Base-by-base conservation (phyloP, 2,888 invertebrate genomes). In the Drosophila nigricruria region DNA sequence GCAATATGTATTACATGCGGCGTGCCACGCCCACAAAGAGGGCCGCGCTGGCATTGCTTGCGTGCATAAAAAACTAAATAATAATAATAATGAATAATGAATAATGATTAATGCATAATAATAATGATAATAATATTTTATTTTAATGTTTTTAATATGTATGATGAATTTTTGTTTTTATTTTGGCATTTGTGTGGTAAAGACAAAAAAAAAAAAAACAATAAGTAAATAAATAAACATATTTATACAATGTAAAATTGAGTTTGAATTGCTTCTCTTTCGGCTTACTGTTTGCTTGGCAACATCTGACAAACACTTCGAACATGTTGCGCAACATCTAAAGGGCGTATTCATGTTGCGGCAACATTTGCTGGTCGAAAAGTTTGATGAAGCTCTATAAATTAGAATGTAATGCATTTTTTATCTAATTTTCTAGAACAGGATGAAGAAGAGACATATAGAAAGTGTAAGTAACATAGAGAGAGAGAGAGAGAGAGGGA, bases 171-270 rank as follows among this genome's bases (percentile, higher is more conserved):
- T 66, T 79, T 70, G 42, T 65, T 79, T 79, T 71, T 66, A 57
- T 70, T 79, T 73, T 64, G 78, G 79, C 79, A 81, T 74, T 70
- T 81, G 64, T 80, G 77, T 80, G 77, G 77, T 77, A 88, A 82
- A 85, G 69, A 89, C 86, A 66, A 30, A 12, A 32, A 79, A 77
- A 68, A 66, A 30, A 12, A 32, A 79, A 77, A 68, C 74, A 82
- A 77, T 88, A 88, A 89, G 88, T 89, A 88, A 85, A 73, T 77
- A 84, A 88, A 89, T 87, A 63, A 80, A 89, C 73, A 82, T 84
- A 84, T 84, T 84, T 84, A 84, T 84, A 88, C 77, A 88, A 89
- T 88, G 88, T 88, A 87, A 72, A 43, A 49, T 30, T 0, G 18
- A n/a, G 23, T 16, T 25, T 4, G 5, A 14, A 47, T 9, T 45